phyloP scores from a whole-genome alignment of 64 coral and sea anemone genomes.

The Astreopora myriophthalma region DNA sequence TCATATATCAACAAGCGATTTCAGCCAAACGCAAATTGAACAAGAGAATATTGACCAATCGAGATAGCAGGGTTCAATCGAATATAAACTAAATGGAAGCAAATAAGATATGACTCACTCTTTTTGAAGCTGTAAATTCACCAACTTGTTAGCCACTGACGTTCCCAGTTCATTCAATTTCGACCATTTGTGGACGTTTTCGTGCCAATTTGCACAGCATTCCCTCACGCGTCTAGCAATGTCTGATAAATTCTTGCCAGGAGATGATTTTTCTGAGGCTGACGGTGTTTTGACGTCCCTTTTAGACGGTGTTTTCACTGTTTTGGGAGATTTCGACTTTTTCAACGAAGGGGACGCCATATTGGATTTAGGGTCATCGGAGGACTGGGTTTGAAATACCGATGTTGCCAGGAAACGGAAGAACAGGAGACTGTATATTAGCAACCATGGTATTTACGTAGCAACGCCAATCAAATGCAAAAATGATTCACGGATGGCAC shows the following conservation, averaged over 20 bases:
- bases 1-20: too few species aligned
- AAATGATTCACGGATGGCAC: not conserved
- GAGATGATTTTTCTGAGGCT: slow-evolving; percentile 52
- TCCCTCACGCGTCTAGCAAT: slow-evolving; percentile 73
- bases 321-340: slow-evolving; percentile 51
- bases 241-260: slow-evolving; percentile 60
- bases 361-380: not conserved
- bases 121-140: slow-evolving; percentile 87
- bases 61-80: too few species aligned
- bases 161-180: slow-evolving; percentile 66
- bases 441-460: slow-evolving; percentile 67
- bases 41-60: too few species aligned
- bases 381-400: slow-evolving; percentile 38
- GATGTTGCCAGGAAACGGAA: slow-evolving; percentile 51
- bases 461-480: slow-evolving; percentile 49
- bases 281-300: slow-evolving; percentile 26
- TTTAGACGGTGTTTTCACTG: slow-evolving; percentile 67
- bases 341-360: slow-evolving; percentile 76
- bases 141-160: slow-evolving; percentile 84
- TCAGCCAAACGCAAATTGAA: too few species aligned
- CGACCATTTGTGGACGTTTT: slow-evolving; percentile 84
- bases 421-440: slow-evolving; percentile 9
- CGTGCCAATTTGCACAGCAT: slow-evolving; percentile 85
- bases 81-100: too few species aligned
- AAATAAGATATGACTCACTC: slow-evolving; percentile 51